Evolutionary conservation across 2,888 invertebrate genomes (phyloP).

Genomic region (Dascillus cervinus): DNA sequence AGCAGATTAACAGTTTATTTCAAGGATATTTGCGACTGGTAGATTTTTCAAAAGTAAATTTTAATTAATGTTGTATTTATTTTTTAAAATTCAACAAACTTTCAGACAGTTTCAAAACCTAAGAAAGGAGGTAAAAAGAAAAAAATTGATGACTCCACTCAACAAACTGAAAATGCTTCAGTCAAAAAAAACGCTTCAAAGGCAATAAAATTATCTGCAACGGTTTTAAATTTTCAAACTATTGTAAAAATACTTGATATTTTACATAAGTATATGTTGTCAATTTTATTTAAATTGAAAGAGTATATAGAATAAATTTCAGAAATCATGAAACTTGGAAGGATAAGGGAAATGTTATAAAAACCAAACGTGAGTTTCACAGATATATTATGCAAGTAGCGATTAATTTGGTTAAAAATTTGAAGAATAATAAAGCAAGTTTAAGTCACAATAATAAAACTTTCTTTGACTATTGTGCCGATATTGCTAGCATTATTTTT

Average conservation of each 20-base stretch:
- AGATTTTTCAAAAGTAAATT: slow-evolving; percentile 54
- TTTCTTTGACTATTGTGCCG: slow-evolving; percentile 32
- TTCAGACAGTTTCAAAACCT: slow-evolving; percentile 37
- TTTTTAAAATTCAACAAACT: background rate
- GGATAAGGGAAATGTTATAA: slow-evolving; percentile 47
- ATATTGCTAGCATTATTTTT: slow-evolving; percentile 37
- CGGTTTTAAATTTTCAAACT: slow-evolving; percentile 43
- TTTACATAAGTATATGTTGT: slow-evolving; percentile 42
- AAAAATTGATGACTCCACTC: slow-evolving; percentile 35
- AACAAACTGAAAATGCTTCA: slow-evolving; percentile 27
- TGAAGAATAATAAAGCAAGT: slow-evolving; percentile 36
- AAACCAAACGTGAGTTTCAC: slow-evolving; percentile 50
- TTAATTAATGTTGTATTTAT: background rate
- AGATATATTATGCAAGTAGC: slow-evolving; percentile 48
- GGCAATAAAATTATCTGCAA: slow-evolving; percentile 30
- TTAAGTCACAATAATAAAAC: slow-evolving; percentile 29
- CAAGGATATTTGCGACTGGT: slow-evolving; percentile 49
- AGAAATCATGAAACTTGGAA: no score
- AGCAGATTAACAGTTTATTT: slow-evolving; percentile 47
- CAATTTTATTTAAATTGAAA: slow-evolving; percentile 16
- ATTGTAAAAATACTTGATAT: slow-evolving; percentile 41
- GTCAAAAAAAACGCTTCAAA: slow-evolving; percentile 17
- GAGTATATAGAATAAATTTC: no score
- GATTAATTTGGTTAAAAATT: slow-evolving; percentile 36
- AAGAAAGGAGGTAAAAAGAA: slow-evolving; percentile 43